Evolutionary conservation across 2,113 vertebrate genomes (phyloP).

Genomic region (Anguilla japonica): DNA sequence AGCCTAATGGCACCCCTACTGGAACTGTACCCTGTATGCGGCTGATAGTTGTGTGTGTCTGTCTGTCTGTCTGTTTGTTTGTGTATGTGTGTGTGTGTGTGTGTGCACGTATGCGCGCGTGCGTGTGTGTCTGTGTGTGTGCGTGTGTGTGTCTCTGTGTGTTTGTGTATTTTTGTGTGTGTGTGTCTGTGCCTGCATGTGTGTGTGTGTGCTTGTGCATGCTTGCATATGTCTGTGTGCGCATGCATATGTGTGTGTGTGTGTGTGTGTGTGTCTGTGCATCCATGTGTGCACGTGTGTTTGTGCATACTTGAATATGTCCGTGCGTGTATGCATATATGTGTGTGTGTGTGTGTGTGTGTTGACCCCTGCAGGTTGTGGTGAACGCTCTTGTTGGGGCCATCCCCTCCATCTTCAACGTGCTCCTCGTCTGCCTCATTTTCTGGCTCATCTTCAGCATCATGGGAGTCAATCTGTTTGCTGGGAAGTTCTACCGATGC

Average conservation of each 20-base stretch:
- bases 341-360: neutral
- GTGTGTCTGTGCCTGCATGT: no score
- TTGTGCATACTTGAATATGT: neutral
- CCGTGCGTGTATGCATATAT: no score
- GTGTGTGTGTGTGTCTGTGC: neutral
- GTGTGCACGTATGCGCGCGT: neutral
- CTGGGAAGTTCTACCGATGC: slow-evolving; percentile 89
- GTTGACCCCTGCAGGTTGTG: slow-evolving; percentile 76
- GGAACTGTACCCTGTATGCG: neutral
- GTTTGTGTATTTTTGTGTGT: neutral
- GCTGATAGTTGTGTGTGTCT: neutral
- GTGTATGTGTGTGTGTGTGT: neutral
- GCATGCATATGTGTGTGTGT: neutral
- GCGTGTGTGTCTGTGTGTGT: neutral
- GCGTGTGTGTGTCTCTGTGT: neutral
- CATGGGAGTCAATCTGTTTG: slow-evolving; percentile 95
- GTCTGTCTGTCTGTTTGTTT: neutral
- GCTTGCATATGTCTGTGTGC: neutral
- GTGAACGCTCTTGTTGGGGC: slow-evolving; percentile 91
- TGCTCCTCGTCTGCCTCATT: slow-evolving; percentile 92
- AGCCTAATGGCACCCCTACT: neutral
- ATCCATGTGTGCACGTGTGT: neutral
- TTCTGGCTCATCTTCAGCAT: slow-evolving; percentile 99
- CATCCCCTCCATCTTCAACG: slow-evolving; percentile 95
- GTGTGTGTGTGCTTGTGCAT: neutral